Base-by-base conservation (phyloP, 2,797 vertebrate species). In the Decapterus maruadsi region DNA sequence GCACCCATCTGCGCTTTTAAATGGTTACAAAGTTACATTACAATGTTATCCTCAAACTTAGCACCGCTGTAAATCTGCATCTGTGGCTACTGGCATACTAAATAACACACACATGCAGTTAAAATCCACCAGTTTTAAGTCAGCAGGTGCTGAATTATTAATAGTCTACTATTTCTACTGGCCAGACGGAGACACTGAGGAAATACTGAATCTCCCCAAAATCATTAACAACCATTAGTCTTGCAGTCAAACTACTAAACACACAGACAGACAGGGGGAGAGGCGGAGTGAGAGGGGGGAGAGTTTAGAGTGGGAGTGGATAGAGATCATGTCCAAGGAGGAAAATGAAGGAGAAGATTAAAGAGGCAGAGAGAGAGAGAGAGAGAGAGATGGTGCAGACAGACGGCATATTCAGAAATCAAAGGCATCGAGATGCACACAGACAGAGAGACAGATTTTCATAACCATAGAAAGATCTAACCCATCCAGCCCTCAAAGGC, bases 131-230 rank as follows among this genome's bases (percentile, higher is more conserved):
- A 82, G 76, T 88, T 68, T 81, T 67, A 88, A 85, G 86, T 82
- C 80, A 78, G 80, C 72, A 57, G 57, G 45, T 73, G 70, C 55
- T 92, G 71, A 90, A 91, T 88, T 91, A 89, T 89, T 88, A 78
- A 89, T 81, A 68, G 55, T 68, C 53, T 55, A 29, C 36, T 72
- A 55, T 89, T 86, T 84, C 69, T 70, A 72, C 68, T 71, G 70
- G 74, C 81, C 78, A 84, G 80, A 84, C 60, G 4, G 65, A 85
- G 67, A 84, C 38, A 60, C 61, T 13, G 69, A 74, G 77, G 68
- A 83, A 75, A 79, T 59, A 68, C 20, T 72, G 62, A 75, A 71
- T 77, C 64, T 84, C 72, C 53, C 66, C 55, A 78, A 83, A 87
- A 84, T 84, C 81, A 84, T 90, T 85, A 89, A 61, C 69, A 72